Percentiles rank a stretch among this genome's conserved stretches.
Conservation (phyloP, 1,140 invertebrate genomes). For the Caenorhabditis brenneri region DNA sequence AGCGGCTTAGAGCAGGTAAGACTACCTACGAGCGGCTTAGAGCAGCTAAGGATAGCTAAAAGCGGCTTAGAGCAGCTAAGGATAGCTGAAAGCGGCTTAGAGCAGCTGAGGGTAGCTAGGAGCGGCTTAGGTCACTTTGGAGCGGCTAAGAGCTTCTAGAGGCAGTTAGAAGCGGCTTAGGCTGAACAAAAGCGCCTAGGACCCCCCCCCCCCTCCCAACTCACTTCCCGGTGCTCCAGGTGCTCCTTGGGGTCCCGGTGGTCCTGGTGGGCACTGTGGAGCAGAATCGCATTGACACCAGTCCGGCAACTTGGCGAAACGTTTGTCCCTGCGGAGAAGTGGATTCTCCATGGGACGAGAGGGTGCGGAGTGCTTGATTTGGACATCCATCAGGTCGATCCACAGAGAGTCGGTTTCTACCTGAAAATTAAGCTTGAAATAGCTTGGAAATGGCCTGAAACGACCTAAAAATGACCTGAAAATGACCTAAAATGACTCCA, state of each 20-base stretch:
- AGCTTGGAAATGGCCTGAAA: neutral
- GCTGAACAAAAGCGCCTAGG: neutral
- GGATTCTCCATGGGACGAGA: conserved; percentile 47
- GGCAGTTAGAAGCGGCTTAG: too few species aligned
- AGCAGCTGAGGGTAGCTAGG: too few species aligned
- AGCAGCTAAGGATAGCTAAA: too few species aligned
- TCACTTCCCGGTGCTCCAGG: conserved; percentile 48
- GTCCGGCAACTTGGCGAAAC: conserved; percentile 40
- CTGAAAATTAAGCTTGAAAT: neutral
- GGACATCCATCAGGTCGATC: conserved; percentile 51
- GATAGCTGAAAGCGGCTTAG: too few species aligned
- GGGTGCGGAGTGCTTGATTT: conserved; percentile 34
- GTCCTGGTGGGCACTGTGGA: conserved; percentile 47
- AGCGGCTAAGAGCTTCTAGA: too few species aligned
- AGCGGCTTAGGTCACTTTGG: too few species aligned
- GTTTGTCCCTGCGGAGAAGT: conserved; percentile 46
- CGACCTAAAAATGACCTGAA: too few species aligned
- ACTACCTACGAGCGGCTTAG: too few species aligned
- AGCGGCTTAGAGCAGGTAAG: too few species aligned
- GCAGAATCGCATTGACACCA: conserved; percentile 47
- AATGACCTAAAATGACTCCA: too few species aligned
- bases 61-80: too few species aligned
- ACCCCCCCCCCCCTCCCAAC: neutral
- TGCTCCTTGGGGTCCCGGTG: conserved; percentile 46
- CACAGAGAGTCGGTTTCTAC: conserved; percentile 37